phyloP scores from a whole-genome alignment of 2,113 vertebrate species.

The Misgurnus mizolepis region DNA sequence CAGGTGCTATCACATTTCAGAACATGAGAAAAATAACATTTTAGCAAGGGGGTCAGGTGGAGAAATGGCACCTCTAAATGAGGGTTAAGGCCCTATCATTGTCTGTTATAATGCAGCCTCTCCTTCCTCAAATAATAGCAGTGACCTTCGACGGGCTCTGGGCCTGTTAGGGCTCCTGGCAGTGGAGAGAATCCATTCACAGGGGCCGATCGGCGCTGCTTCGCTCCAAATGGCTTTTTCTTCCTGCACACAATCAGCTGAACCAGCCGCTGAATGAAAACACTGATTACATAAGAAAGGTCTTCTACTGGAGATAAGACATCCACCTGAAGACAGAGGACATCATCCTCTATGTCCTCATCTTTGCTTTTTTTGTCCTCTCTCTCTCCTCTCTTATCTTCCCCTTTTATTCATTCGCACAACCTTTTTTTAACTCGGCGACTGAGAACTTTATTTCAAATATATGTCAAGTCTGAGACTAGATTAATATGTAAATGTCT shows the following conservation, averaged over 20 bases:
- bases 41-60: constrained; percentile 80
- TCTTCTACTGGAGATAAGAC: constrained; percentile 72
- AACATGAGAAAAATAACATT: constrained; percentile 80
- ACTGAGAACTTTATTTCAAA: constrained; percentile 71
- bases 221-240: constrained; percentile 82
- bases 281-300: constrained; percentile 81
- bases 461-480: constrained; percentile 55
- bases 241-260: constrained; percentile 85
- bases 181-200: constrained; percentile 75
- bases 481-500: constrained; percentile 78
- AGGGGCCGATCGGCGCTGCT: constrained; percentile 64
- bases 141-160: constrained; percentile 80
- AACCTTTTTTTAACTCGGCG: constrained; percentile 46
- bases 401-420: constrained; percentile 45
- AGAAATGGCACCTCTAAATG: constrained; percentile 81
- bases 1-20: constrained; percentile 79
- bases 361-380: constrained; percentile 34
- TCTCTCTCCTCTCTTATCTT: constrained; percentile 55
- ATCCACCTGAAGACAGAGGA: constrained; percentile 73
- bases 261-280: constrained; percentile 78
- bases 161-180: constrained; percentile 81
- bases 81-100: constrained; percentile 84
- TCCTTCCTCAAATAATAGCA: constrained; percentile 82
- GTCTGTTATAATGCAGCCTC: constrained; percentile 77
- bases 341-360: constrained; percentile 43